Percentiles rank a stretch among this genome's conserved stretches.
Evolutionary conservation across 2,888 invertebrate genomes (phyloP).

Genomic region (Zootermopsis nevadensis): DNA sequence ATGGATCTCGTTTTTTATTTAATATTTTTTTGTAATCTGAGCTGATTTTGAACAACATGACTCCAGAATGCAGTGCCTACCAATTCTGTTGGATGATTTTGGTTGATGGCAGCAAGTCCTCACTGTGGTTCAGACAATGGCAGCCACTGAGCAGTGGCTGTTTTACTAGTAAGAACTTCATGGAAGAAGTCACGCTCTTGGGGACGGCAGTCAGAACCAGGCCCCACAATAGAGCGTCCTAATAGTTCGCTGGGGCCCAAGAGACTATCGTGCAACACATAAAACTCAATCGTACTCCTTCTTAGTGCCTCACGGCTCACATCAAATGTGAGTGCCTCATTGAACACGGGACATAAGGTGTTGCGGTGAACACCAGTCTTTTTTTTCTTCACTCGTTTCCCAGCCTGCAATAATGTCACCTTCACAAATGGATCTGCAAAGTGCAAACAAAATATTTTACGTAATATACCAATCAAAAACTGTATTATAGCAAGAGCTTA

Average conservation of each 20-base stretch:
- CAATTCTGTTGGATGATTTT: neutral
- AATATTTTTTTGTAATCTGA: too few species aligned
- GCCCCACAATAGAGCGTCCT: slow-evolving; percentile 68
- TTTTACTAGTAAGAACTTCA: slow-evolving; percentile 69
- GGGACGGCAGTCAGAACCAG: slow-evolving; percentile 61
- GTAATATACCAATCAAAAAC: too few species aligned
- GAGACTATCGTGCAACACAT: slow-evolving; percentile 71
- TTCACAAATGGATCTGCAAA: slow-evolving; percentile 66
- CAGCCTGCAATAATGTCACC: slow-evolving; percentile 63
- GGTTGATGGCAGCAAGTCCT: neutral
- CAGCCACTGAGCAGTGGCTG: slow-evolving; percentile 71
- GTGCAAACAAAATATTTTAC: neutral
- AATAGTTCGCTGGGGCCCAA: slow-evolving; percentile 70
- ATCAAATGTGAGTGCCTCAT: slow-evolving; percentile 67
- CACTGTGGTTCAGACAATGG: slow-evolving; percentile 63
- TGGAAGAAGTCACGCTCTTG: slow-evolving; percentile 68
- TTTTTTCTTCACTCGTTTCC: slow-evolving; percentile 65
- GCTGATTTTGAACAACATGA: too few species aligned
- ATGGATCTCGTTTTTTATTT: too few species aligned
- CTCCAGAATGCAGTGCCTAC: neutral
- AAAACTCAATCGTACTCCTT: slow-evolving; percentile 69
- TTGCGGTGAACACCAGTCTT: slow-evolving; percentile 66
- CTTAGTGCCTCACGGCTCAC: slow-evolving; percentile 67
- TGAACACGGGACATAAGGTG: slow-evolving; percentile 66
- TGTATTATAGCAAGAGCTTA: too few species aligned